Percentiles rank a stretch among this genome's conserved stretches.
phyloP scores from a whole-genome alignment of 2,888 invertebrate species.

The Flexamia atlantica region DNA sequence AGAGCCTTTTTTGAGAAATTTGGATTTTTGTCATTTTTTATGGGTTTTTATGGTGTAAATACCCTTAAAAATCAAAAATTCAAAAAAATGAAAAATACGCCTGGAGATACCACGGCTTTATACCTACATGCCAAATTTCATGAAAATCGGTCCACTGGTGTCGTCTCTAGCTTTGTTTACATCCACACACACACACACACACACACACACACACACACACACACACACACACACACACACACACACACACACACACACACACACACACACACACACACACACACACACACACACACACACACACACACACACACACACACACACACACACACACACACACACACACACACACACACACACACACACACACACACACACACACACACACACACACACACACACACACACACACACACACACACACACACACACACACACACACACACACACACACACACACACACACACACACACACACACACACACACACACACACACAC shows the following conservation, averaged over 20 bases:
- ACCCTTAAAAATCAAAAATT: too few relatives aligned
- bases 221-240: slow-evolving; percentile 34
- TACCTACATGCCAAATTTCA: too few relatives aligned
- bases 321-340: slow-evolving; percentile 52
- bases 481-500: slow-evolving; percentile 46
- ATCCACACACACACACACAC: slow-evolving; percentile 43
- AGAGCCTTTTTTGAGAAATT: too few relatives aligned
- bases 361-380: slow-evolving; percentile 46
- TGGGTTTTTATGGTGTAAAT: too few relatives aligned
- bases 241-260: slow-evolving; percentile 43
- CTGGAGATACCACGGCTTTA: too few relatives aligned
- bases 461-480: slow-evolving; percentile 43
- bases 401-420: slow-evolving; percentile 28
- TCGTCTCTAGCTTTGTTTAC: too few relatives aligned
- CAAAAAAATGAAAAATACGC: too few relatives aligned
- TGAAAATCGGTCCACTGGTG: too few relatives aligned
- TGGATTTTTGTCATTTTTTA: too few relatives aligned
- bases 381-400: slow-evolving; percentile 44
- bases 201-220: slow-evolving; percentile 53
- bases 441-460: slow-evolving; percentile 37
- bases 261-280: slow-evolving; percentile 50
- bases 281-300: slow-evolving; percentile 52
- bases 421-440: slow-evolving; percentile 12
- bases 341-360: slow-evolving; percentile 52
- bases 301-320: slow-evolving; percentile 46